Base-by-base conservation (phyloP, 2,888 invertebrate genomes). In the Plagodis pulveraria region DNA sequence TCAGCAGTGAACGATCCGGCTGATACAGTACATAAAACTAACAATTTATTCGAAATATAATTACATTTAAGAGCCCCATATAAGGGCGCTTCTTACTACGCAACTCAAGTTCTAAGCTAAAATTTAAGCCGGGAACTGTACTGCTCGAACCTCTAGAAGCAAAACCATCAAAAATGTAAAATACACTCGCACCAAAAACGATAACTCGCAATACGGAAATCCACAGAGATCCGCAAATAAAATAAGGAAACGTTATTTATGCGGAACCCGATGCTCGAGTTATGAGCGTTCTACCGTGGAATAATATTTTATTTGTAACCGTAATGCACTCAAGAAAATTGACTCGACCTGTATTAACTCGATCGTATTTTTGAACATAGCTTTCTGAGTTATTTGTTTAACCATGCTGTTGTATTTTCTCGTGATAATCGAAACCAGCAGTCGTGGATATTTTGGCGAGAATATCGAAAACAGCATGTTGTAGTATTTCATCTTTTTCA, bases 321-420 rank as follows among this genome's bases (percentile, higher is more conserved):
- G 74, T 80, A 77, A 83, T 82, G 82, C 86, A 85, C 86, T 85
- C 77, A 78, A 74, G 80, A 70, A 84, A 83, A 86, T 86, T 84
- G 83, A 84, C 78, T 80, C 65, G 51, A 56, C 59, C 36, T 54
- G 45, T 46, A 41, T 53, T 45, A 42, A 35, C 36, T 46, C 8
- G 41, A 38, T 22, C n/a, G 34, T 49, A 48, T 43, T 33, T 52
- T 45, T 49, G 7, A 49, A 5, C 9, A n/a, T n/a, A n/a, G n/a
- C 49, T 40, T 32, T 33, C 32, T 12, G 22, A 22, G 1, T 22
- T 22, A 22, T 22, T 22, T 22, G 22, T 22, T 22, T 22, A 22
- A 22, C 22, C 22, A 22, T 22, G 22, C 22, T 22, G 22, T 22
- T 22, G 22, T 22, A 22, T 22, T 2, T 22, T 22, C n/a, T 22